Evolutionary conservation across 2,888 invertebrate genomes (phyloP), one percentile per base, ranked within the genome.

Genomic region (Chrysodeixis includens): DNA sequence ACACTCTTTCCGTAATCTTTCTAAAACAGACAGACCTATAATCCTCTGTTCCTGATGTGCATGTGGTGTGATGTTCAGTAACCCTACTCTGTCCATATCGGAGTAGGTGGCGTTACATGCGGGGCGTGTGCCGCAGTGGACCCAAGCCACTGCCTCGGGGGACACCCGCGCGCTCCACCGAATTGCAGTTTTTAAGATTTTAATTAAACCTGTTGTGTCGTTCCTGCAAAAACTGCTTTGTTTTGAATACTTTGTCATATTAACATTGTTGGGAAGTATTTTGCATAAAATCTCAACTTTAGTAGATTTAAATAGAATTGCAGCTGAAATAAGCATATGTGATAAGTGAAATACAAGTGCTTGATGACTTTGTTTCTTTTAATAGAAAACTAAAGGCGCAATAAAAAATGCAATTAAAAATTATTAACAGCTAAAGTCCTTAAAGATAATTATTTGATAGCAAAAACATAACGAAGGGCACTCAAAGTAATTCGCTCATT

Each of bases 401-500:
- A 12, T 35, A 1, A 40, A n/a, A 4, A 5, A 40, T 40, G 14
- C 5, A 26, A 26, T 7, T 40, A n/a, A 40, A n/a, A n/a, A n/a
- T n/a, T n/a, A n/a, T n/a, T n/a, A n/a, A n/a, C n/a, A 40, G n/a
- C 40, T 40, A 40, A 40, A 40, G n/a, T n/a, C 40, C n/a, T 40
- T n/a, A 6, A 40, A n/a, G n/a, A n/a, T n/a, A n/a, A n/a, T n/a
- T n/a, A n/a, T n/a, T n/a, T n/a, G n/a, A n/a, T n/a, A n/a, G n/a
- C n/a, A n/a, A 7, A n/a, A 40, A n/a, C n/a, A n/a, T n/a, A 40
- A 40, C 40, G 40, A 40, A 40, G 40, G n/a, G 40, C 14, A 40
- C 40, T 40, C 40, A 40, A 40, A 56, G 55, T 71, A 71, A 73
- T 60, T 66, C 44, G 44, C 67, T 70, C 78, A 81, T 81, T 81